These are phyloP conservation scores for Amphipoea lucens DNA, from an alignment of 2,888 invertebrate species.

Conservation along the genomic window DNA sequence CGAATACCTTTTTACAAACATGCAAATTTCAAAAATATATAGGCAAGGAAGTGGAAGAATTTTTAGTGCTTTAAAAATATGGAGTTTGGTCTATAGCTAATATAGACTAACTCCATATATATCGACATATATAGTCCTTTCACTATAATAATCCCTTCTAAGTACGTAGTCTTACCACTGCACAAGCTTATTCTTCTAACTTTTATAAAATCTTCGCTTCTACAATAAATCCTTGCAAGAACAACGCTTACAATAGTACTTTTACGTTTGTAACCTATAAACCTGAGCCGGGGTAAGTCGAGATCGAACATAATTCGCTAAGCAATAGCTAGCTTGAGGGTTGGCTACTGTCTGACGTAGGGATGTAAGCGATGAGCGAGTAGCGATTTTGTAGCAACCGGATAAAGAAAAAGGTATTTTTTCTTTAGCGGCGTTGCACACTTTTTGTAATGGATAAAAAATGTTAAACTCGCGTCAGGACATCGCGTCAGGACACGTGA, in stretches of 20 bases:
- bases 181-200: neutral
- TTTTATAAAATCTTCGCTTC: neutral
- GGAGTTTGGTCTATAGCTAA: too few species aligned
- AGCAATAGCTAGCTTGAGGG: constrained; percentile 81
- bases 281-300: constrained; percentile 73
- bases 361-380: constrained; percentile 51
- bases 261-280: constrained; percentile 74
- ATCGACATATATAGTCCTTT: too few species aligned
- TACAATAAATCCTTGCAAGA: constrained; percentile 21
- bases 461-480: too few species aligned
- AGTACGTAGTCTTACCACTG: neutral
- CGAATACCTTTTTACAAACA: too few species aligned
- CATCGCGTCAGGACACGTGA: too few species aligned
- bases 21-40: too few species aligned
- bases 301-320: constrained; percentile 81
- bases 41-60: too few species aligned
- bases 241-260: constrained; percentile 37
- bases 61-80: too few species aligned
- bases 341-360: constrained; percentile 79
- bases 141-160: neutral
- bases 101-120: too few species aligned
- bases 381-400: constrained; percentile 27
- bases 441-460: too few species aligned
- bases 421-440: too few species aligned
- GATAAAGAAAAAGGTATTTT: neutral